Evolutionary conservation across 2,113 vertebrate genomes (phyloP), one percentile per base, ranked within the genome.

Genomic region (Chionomys nivalis): DNA sequence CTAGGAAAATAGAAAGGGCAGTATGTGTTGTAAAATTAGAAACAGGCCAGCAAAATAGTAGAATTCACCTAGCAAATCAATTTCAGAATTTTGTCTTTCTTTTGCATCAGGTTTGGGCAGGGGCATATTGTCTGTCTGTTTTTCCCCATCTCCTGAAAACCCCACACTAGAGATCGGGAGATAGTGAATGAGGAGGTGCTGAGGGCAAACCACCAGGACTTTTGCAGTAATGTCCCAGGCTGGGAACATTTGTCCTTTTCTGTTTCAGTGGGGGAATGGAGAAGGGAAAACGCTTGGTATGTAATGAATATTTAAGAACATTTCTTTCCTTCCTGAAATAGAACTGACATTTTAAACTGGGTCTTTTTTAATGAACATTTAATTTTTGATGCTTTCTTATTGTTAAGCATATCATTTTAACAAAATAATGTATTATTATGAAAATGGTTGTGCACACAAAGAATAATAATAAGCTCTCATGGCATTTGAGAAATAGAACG

Each of bases 291-390:
- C n/a, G 13, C 39, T 94, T 81, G 36, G 65, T 63, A 5, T 7
- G 4, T 70, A 77, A 76, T 79, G 77, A 94, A 96, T 90, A 89
- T 91, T 94, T 92, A 39, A 96, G 49, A 90, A 79, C 14, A 11
- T 79, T 47, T 31, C 9, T 81, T 90, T 66, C 21, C 58, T 91
- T 91, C 13, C 75, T 96, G 42, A 93, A 91, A 94, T 77, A 89
- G 81, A 42, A 66, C 90, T 96, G 72, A 90, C 87, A 93, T 96
- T 96, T 96, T 89, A 66, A 94, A 89, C 66, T 90, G 33, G 58
- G 36, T 68, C 44, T 91, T 77, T 91, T 89, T 91, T n/a, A 55
- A 83, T 77, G 61, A 86, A 91, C 24, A 55, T 89, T 92, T 95
- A 72, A 82, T 91, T 91, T 85, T 77, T 49, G 42, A 47, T 47